These are phyloP conservation scores for Spizaetus ornatus DNA, from an alignment of 2,113 vertebrate species.

Conservation along the genomic window DNA sequence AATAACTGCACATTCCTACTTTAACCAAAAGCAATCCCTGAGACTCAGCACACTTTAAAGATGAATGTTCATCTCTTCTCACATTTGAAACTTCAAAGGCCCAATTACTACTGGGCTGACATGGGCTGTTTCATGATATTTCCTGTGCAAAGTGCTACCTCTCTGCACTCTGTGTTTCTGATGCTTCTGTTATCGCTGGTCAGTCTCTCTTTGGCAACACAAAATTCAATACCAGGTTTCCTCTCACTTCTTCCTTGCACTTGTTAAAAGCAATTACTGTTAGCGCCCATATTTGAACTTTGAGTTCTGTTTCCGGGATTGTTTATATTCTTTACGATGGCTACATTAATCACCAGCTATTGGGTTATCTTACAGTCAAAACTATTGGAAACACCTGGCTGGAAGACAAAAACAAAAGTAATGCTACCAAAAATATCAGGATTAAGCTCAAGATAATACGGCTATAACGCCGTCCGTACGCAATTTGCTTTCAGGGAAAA, in stretches of 20 bases:
- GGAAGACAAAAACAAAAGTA: slow-evolving; percentile 15
- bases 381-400: slow-evolving; percentile 57
- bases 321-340: slow-evolving; percentile 49
- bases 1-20: slow-evolving; percentile 73
- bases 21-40: slow-evolving; percentile 72
- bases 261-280: slow-evolving; percentile 71
- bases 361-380: slow-evolving; percentile 55
- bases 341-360: slow-evolving; percentile 56
- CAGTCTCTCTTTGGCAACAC: slow-evolving; percentile 40
- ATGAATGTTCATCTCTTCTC: slow-evolving; percentile 72
- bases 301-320: slow-evolving; percentile 37
- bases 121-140: slow-evolving; percentile 65
- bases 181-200: slow-evolving; percentile 24
- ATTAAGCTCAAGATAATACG: neutral
- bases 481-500: neutral
- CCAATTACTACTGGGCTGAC: slow-evolving; percentile 61
- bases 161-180: slow-evolving; percentile 16
- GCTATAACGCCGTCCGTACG: neutral
- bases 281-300: slow-evolving; percentile 47
- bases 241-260: slow-evolving; percentile 43
- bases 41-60: slow-evolving; percentile 67
- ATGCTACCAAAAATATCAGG: neutral
- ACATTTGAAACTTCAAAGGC: slow-evolving; percentile 74
- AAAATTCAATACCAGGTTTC: slow-evolving; percentile 39
- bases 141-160: slow-evolving; percentile 64